These are phyloP conservation scores for Dendrocincla tyrannina DNA, from an alignment of 2,797 vertebrate species.

Conservation along the genomic window DNA sequence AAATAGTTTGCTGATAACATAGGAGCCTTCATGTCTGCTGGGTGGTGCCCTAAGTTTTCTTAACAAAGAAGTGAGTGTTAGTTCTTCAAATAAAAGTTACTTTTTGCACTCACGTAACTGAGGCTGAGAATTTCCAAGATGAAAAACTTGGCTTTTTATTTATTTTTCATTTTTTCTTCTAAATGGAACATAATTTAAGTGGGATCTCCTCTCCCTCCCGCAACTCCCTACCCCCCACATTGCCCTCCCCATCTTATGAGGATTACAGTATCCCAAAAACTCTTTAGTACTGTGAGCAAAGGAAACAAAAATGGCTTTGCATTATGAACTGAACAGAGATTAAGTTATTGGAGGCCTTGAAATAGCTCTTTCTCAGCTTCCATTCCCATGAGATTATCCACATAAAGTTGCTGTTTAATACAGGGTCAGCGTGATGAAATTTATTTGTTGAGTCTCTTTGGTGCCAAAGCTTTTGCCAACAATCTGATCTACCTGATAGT, in stretches of 20 bases:
- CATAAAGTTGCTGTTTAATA: conserved; percentile 77
- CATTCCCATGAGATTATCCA: conserved; percentile 79
- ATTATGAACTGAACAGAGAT: conserved; percentile 74
- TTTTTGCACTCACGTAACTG: conserved; percentile 73
- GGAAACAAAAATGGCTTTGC: conserved; percentile 75
- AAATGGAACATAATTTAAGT: conserved; percentile 69
- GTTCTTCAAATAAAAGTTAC: conserved; percentile 79
- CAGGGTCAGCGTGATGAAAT: conserved; percentile 82
- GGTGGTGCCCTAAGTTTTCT: conserved; percentile 77
- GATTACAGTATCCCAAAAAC: conserved; percentile 62
- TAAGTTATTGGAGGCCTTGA: conserved; percentile 79
- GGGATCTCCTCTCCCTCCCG: conserved; percentile 53
- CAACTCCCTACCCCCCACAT: conserved; percentile 57
- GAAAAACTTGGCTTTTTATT: conserved; percentile 71
- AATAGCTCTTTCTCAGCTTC: conserved; percentile 80
- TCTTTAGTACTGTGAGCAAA: conserved; percentile 62
- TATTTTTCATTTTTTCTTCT: conserved; percentile 44
- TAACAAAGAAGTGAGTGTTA: conserved; percentile 83
- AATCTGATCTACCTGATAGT: conserved; percentile 82
- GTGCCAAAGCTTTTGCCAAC: conserved; percentile 79
- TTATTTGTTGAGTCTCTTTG: conserved; percentile 84
- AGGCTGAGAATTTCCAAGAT: conserved; percentile 75
- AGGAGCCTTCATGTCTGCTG: conserved; percentile 83
- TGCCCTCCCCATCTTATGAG: conserved; percentile 28
- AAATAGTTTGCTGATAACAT: conserved; percentile 81